Conservation (phyloP, 2,113 vertebrate species). For the Rostratula benghalensis region DNA sequence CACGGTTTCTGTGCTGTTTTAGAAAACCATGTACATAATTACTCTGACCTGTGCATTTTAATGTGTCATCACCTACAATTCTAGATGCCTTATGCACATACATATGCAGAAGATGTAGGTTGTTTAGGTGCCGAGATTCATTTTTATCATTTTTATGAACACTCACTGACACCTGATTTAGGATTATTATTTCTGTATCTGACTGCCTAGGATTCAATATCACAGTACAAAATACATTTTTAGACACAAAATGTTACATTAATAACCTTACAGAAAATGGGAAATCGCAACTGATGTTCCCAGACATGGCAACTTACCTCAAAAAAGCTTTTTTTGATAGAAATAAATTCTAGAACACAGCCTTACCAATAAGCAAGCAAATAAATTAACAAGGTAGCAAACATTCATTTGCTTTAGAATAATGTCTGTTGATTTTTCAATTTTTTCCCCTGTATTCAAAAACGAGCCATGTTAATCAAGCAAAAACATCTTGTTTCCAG, state of each 20-base stretch:
- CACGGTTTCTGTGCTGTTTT: background rate
- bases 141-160: background rate
- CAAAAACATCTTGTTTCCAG: slow-evolving; percentile 2
- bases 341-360: slow-evolving; percentile 8
- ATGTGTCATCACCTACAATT: background rate
- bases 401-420: background rate
- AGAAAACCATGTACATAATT: background rate
- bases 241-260: background rate
- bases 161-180: background rate
- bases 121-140: background rate
- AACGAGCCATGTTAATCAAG: slow-evolving; percentile 17
- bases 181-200: background rate
- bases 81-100: background rate
- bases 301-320: background rate
- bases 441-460: background rate
- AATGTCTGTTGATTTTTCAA: background rate
- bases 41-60: background rate
- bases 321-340: slow-evolving; percentile 8
- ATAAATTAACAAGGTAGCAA: background rate
- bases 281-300: background rate
- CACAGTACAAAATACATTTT: background rate
- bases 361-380: background rate
- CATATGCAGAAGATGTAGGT: background rate
- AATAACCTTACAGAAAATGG: background rate
- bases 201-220: background rate